phyloP scores from a whole-genome alignment of 2,113 vertebrate genomes.

The Rhineura floridana region DNA sequence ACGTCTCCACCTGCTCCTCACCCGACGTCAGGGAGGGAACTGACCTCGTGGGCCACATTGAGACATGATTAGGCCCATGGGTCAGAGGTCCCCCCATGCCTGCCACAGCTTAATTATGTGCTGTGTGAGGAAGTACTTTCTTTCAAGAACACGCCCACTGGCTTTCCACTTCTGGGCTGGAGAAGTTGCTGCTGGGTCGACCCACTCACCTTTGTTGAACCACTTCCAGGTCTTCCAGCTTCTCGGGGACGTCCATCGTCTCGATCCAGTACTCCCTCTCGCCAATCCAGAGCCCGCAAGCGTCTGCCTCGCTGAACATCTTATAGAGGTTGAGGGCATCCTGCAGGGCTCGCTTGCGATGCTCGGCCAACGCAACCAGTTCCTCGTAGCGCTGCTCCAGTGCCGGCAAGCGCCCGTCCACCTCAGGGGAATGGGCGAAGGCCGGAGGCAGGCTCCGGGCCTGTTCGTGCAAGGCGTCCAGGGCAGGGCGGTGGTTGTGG shows the following conservation, averaged over 20 bases:
- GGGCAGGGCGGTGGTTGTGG: conserved; percentile 81
- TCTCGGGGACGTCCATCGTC: conserved; percentile 86
- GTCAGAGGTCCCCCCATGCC: too few relatives aligned
- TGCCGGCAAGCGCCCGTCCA: conserved; percentile 80
- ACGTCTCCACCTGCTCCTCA: too few relatives aligned
- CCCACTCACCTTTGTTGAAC: conserved; percentile 88
- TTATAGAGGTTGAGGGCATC: conserved; percentile 87
- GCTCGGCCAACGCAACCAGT: conserved; percentile 78
- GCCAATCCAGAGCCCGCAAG: conserved; percentile 92
- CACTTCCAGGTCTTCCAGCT: conserved; percentile 94
- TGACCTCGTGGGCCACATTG: too few relatives aligned
- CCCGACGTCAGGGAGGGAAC: too few relatives aligned
- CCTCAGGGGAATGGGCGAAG: conserved; percentile 64
- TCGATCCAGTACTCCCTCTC: conserved; percentile 95
- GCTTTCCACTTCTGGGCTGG: background rate
- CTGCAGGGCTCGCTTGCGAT: conserved; percentile 83
- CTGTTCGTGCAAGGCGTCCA: conserved; percentile 88
- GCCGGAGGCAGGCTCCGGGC: conserved; percentile 73
- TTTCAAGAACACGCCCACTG: background rate
- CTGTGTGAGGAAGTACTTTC: too few relatives aligned
- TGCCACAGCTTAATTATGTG: too few relatives aligned
- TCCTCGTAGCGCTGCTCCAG: conserved; percentile 86
- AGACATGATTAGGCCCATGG: too few relatives aligned
- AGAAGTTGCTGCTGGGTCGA: fast-evolving
- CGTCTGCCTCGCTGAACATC: conserved; percentile 92